Percentiles rank a stretch among this genome's conserved stretches.
Evolutionary conservation across 2,797 vertebrate species (phyloP).

Genomic region (Phaenicophaeus curvirostris): DNA sequence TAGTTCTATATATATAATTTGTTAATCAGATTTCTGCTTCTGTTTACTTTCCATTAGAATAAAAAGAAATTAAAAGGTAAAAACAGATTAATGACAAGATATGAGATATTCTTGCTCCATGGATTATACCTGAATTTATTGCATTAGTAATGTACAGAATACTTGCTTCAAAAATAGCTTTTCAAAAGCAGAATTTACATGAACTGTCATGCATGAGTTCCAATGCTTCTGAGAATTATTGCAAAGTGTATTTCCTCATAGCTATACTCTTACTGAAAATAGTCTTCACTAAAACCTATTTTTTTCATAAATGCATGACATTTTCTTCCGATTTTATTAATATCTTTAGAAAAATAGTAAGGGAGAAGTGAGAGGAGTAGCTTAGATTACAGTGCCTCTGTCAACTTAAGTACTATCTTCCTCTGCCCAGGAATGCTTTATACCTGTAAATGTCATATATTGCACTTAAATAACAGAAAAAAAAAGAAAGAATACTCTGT

Average conservation of each 20-base stretch:
- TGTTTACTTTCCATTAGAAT: slow-evolving; percentile 45
- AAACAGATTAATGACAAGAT: neutral
- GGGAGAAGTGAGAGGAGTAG: neutral
- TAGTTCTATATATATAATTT: neutral
- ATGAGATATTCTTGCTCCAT: neutral
- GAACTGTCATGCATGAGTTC: neutral
- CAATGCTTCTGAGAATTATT: neutral
- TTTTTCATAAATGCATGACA: neutral
- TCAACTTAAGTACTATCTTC: neutral
- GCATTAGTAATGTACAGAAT: neutral
- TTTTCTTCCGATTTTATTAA: slow-evolving; percentile 44
- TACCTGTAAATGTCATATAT: neutral
- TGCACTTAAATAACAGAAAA: neutral
- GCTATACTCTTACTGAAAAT: neutral
- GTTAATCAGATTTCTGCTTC: neutral
- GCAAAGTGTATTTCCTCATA: neutral
- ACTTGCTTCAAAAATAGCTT: slow-evolving; percentile 31
- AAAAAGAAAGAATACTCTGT: neutral
- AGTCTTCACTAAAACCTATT: neutral
- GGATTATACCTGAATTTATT: neutral
- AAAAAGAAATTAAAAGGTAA: neutral
- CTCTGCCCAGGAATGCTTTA: neutral
- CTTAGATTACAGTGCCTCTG: slow-evolving; percentile 28
- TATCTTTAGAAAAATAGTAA: slow-evolving; percentile 3
- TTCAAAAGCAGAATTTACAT: slow-evolving; percentile 1